Conservation (phyloP, 2,888 invertebrate species). For the Apodemia zela region DNA sequence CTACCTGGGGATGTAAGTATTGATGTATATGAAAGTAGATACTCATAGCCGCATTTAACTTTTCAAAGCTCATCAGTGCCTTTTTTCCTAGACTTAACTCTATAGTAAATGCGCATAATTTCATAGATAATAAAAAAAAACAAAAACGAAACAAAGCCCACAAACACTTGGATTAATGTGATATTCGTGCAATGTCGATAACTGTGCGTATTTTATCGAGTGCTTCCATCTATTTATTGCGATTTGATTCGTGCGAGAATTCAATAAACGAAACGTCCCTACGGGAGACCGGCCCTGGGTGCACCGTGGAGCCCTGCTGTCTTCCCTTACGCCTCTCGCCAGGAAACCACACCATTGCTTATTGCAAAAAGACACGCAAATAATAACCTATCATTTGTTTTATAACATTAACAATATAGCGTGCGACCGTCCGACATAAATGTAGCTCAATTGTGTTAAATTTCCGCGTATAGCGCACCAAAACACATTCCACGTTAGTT, state of each 20-base stretch:
- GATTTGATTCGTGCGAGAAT: conserved; percentile 58
- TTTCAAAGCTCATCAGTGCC: background rate
- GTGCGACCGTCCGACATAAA: conserved; percentile 60
- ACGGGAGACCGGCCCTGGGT: conserved; percentile 61
- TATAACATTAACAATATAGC: conserved; percentile 42
- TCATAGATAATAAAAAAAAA: background rate
- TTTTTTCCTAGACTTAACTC: background rate
- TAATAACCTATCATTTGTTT: conserved; percentile 40
- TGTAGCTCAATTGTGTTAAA: conserved; percentile 47
- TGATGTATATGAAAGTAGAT: too few species aligned
- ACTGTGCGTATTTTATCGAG: conserved; percentile 23
- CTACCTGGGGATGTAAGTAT: too few species aligned
- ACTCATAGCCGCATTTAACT: background rate
- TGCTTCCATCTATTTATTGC: conserved; percentile 18
- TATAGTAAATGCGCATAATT: background rate
- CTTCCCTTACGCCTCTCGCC: conserved; percentile 46
- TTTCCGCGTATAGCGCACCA: conserved; percentile 64
- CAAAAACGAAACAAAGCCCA: conserved; percentile 2
- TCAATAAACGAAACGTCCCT: conserved; percentile 54
- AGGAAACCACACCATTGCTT: conserved; percentile 49
- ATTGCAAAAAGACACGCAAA: conserved; percentile 69
- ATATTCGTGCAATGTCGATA: conserved; percentile 19
- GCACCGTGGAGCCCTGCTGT: conserved; percentile 50
- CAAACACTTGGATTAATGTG: conserved; percentile 15
- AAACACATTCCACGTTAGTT: conserved; percentile 70